A percentile compares a stretch with the other conserved stretches of the same genome.
phyloP scores from a whole-genome alignment of 2,888 invertebrate species.

The Encarsia formosa region DNA sequence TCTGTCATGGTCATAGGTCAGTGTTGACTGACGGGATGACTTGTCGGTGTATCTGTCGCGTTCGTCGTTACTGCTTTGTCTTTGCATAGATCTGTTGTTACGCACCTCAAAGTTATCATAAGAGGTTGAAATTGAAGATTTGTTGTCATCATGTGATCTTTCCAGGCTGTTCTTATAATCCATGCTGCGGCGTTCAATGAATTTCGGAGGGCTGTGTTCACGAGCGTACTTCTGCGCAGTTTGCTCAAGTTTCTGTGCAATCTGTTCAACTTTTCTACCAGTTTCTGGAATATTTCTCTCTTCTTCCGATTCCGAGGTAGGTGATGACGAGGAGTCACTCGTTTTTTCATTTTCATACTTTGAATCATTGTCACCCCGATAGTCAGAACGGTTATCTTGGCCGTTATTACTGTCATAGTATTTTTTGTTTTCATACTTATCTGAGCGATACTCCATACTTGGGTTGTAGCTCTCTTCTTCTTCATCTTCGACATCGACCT shows the following conservation, averaged over 20 bases:
- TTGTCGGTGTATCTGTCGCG: slow-evolving; percentile 36
- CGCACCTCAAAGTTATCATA: slow-evolving; percentile 27
- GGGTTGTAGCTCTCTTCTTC: slow-evolving; percentile 37
- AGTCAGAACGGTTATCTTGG: background rate
- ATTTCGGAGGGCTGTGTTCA: slow-evolving; percentile 48
- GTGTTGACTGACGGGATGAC: slow-evolving; percentile 30
- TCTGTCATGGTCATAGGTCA: slow-evolving; percentile 40
- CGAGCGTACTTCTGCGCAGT: slow-evolving; percentile 49
- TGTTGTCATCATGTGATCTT: slow-evolving; percentile 21
- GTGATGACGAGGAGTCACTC: slow-evolving; percentile 34
- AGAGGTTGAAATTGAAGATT: slow-evolving; percentile 4
- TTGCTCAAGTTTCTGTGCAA: slow-evolving; percentile 48
- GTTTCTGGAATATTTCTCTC: slow-evolving; percentile 45
- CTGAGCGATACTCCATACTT: slow-evolving; percentile 32
- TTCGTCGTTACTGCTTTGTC: slow-evolving; percentile 11
- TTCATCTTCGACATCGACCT: slow-evolving; percentile 40
- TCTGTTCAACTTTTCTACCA: slow-evolving; percentile 48
- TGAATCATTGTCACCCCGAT: slow-evolving; percentile 24
- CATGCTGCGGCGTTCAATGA: slow-evolving; percentile 39
- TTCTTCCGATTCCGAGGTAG: slow-evolving; percentile 44
- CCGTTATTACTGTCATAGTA: slow-evolving; percentile 33
- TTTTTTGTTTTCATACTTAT: slow-evolving; percentile 38
- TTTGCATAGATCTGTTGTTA: slow-evolving; percentile 13
- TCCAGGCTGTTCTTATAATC: slow-evolving; percentile 38
- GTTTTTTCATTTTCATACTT: slow-evolving; percentile 44